Conservation (phyloP, 1,140 invertebrate genomes). For the Drosophila nigromelanica region DNA sequence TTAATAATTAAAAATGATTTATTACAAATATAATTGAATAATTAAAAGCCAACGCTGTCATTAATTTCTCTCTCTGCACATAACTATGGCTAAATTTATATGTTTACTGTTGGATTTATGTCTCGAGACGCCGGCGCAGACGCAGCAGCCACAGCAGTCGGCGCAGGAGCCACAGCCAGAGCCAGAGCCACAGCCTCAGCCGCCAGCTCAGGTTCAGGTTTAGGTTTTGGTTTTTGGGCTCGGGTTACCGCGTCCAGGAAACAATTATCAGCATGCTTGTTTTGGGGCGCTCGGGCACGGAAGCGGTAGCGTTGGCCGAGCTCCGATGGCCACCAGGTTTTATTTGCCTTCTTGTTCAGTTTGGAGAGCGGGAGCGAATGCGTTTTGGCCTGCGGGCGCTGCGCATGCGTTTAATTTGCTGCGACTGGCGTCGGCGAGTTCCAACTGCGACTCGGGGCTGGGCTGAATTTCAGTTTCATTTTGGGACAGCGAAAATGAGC, state of each 20-base stretch:
- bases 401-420: constrained; percentile 79
- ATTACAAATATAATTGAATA: constrained; percentile 13
- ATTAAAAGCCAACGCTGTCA: background rate
- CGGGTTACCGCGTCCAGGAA: constrained; percentile 74
- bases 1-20: constrained; percentile 2
- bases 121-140: constrained; percentile 69
- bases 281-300: constrained; percentile 56
- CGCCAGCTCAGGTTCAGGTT: constrained; percentile 56
- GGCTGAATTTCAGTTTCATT: constrained; percentile 73
- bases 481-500: constrained; percentile 80
- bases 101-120: constrained; percentile 79
- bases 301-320: constrained; percentile 50
- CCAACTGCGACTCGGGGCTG: constrained; percentile 7
- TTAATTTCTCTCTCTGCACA: constrained; percentile 49
- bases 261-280: constrained; percentile 80
- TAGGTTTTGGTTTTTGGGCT: constrained; percentile 33
- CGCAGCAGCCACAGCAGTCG: constrained; percentile 20
- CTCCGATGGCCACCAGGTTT: constrained; percentile 54
- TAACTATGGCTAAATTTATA: constrained; percentile 75
- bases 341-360: constrained; percentile 11
- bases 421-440: constrained; percentile 12
- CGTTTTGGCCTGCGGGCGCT: constrained; percentile 60
- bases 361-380: constrained; percentile 29
- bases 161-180: constrained; percentile 21
- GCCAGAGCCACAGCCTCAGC: constrained; percentile 24